Evolutionary conservation across 2,797 vertebrate genomes (phyloP), one percentile per base, ranked within the genome.

Genomic region (Yasuhikotakia modesta): DNA sequence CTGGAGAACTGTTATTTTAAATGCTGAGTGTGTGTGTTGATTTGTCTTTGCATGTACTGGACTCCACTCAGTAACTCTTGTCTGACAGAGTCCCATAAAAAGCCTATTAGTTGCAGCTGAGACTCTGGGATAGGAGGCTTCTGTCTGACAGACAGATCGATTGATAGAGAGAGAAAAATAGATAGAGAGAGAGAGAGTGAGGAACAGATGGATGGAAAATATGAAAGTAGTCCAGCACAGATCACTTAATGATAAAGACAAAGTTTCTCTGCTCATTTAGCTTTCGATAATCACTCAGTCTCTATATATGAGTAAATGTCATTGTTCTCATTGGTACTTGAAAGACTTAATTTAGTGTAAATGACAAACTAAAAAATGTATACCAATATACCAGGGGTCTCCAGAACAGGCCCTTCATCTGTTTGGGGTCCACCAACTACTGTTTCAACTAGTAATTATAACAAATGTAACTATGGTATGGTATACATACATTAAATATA

Each of bases 41-140:
- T 64, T 84, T 87, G 79, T 84, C 84, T 86, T 66, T 63, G 55
- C 61, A n/a, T 70, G 64, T 73, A 50, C 76, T 82, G 79, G 78
- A 80, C 79, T 81, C 84, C 84, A 86, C 80, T 83, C 84, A 83
- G 80, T 71, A 83, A 85, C 82, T 88, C 82, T 85, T 85, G 84
- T 86, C 87, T 86, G 87, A 91, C 86, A 88, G 43, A 30, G 80
- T 78, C 87, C 86, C 87, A 89, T 91, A 90, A 91, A 93, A 91
- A 91, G 88, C 88, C 89, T 89, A 90, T 93, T 90, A 91, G 88
- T 85, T 82, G 83, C 89, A 89, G 84, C 86, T 52, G 52, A 88
- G 86, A 85, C 83, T 85, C 85, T 82, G 55, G 83, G 82, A 78
- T 78, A 82, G 79, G 83, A 85, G 79, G 72, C 71, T 84, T 58